Base-by-base conservation (phyloP, 30 jellyfish, hydroid and myxozoan species). In the Aurelia sp. region DNA sequence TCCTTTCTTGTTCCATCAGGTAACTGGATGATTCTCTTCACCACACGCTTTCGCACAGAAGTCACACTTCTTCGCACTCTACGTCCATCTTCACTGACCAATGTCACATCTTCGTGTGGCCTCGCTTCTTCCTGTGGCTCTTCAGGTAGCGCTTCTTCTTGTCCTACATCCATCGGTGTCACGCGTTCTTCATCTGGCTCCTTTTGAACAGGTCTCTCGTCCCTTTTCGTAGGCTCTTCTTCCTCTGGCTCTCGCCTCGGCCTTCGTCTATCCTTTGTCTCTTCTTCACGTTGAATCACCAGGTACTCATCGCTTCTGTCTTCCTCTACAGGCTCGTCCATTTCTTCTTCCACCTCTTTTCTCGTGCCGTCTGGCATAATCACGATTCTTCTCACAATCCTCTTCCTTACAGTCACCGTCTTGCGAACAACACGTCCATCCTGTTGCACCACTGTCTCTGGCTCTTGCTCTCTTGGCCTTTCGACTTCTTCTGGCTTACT, bases 1-100 rank as follows among this genome's bases (percentile, higher is more conserved):
- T 84, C 97, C 51, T 84, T 76, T 31, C 86, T 72, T 33, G 93
- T 77, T 37, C 96, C 97, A 55, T 91, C 97, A 4, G 97, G 97
- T 73, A 84, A 47, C 16, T 31, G 86, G 75, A 91, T 71, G 89
- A 91, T 78, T 62, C 91, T 91, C 75, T 89, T 88, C 41, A 91
- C 89, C 55, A 84, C 85, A 31, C 96, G 82, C 80, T 71, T 91
- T 51, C 90, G 78, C 66, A 91, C 89, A n/a, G 96, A 79, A 37
- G 48, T 37, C 31, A 90, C 78, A 18, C 75, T 60, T 79, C 66
- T 90, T n/a, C 88, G 86, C 16, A 80, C 85, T 4, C 60, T 81
- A 31, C 85, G 85, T 68, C 97, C 96, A 40, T 80, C 81, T 80
- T 5, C 82, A 9, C 40, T 44, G 18, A 77, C 88, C n/a, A 44